Evolutionary conservation across 2,113 vertebrate species (phyloP).

Genomic region (Aspidoscelis tigris): DNA sequence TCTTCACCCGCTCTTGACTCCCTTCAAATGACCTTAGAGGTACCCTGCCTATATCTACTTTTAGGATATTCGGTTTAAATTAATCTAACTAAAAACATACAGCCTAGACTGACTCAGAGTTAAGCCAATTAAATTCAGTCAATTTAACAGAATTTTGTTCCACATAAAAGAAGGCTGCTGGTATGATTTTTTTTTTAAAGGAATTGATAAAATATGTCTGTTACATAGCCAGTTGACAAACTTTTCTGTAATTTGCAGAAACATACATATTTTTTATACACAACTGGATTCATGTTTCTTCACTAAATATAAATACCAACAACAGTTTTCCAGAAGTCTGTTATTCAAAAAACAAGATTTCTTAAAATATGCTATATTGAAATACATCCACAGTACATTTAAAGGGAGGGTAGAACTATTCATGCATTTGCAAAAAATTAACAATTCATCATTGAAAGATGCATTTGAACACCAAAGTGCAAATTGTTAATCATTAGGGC

Average conservation of each 20-base stretch:
- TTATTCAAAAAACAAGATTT: slow-evolving; percentile 18
- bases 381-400: neutral
- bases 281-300: slow-evolving; percentile 13
- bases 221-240: neutral
- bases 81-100: neutral
- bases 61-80: neutral
- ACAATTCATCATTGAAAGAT: neutral
- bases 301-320: slow-evolving; percentile 26
- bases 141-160: neutral
- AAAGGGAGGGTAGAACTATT: neutral
- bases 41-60: neutral
- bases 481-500: no score
- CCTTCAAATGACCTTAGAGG: no score
- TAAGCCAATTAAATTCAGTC: neutral
- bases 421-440: neutral
- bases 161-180: neutral
- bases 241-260: slow-evolving; percentile 11
- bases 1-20: no score
- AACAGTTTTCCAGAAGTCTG: slow-evolving; percentile 23
- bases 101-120: neutral
- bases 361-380: slow-evolving; percentile 29
- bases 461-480: neutral
- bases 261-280: neutral
- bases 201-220: slow-evolving; percentile 7
- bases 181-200: neutral